Base-by-base conservation (phyloP, 2,888 invertebrate genomes). In the Pegoplata infirma region DNA sequence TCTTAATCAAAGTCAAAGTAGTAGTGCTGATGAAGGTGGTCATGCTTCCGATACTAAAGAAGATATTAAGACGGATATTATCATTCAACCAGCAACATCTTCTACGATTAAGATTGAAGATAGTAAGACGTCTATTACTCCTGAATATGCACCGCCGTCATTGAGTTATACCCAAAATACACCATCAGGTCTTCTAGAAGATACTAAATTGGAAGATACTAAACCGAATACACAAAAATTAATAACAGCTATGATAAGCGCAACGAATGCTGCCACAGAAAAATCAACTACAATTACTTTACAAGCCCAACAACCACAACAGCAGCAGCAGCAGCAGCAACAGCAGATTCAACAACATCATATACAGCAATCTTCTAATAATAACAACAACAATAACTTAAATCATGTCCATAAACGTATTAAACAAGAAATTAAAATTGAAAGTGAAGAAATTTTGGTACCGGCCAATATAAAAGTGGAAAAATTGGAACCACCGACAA, bases 61-160 rank as follows among this genome's bases (percentile, higher is more conserved):
- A 19, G 83, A 83, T 14, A 84, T 85, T 0, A 84, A 84, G 40
- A 82, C 83, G 6, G 81, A 83, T 49, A 46, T n/a, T n/a, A n/a
- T 80, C 12, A 76, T 81, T 23, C 81, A 82, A 19, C 8, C 83
- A 23, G 79, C 90, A 0, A 77, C n/a, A n/a, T n/a, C 84, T 3
- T 82, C 89, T 71, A 80, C 89, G 5, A 84, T 89, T 25, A 86
- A 89, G 19, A 84, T 87, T 25, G 87, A 88, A 10, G 66, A 67
- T 8, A n/a, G n/a, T n/a, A 63, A 71, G 46, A 21, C 49, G 19
- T 83, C 87, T 12, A 88, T 91, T 17, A 95, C 96, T 5, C 96
- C 96, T 0, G 96, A 96, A 88, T 96, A 96, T 88, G 96, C 96
- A 8, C 94, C 94, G 8, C 94, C 94, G 66, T 95, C 95, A 10